Evolutionary conservation across 2,797 vertebrate species (phyloP).

Genomic region (Petrocephalus sullivani): DNA sequence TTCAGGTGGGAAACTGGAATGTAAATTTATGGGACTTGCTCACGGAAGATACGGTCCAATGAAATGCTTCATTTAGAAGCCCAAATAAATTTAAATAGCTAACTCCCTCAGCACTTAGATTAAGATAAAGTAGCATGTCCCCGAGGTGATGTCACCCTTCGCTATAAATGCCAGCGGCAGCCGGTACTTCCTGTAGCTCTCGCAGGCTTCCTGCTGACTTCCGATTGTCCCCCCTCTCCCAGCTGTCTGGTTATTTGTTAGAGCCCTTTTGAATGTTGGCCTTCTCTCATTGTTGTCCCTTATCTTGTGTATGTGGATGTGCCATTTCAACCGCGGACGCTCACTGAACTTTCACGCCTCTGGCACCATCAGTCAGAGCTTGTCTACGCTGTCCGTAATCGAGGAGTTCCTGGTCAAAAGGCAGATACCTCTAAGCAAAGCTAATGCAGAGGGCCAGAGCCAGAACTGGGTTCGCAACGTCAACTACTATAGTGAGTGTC

Average conservation of each 20-base stretch:
- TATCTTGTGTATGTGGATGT: constrained; percentile 5
- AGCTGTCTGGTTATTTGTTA: neutral
- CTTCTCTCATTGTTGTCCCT: neutral
- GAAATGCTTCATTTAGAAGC: neutral
- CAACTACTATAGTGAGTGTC: constrained; percentile 92
- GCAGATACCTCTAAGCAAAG: constrained; percentile 61
- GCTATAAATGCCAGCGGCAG: neutral
- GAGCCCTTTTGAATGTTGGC: neutral
- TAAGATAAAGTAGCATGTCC: neutral
- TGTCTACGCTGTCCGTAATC: constrained; percentile 90
- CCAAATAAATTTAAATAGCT: neutral
- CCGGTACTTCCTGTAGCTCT: neutral
- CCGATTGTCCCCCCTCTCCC: neutral
- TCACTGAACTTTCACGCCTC: neutral
- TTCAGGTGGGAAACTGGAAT: constrained; percentile 73
- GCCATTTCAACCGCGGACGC: neutral
- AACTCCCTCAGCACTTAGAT: neutral
- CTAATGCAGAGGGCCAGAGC: constrained; percentile 58
- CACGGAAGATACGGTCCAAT: neutral
- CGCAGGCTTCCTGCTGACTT: neutral
- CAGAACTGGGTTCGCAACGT: constrained; percentile 87
- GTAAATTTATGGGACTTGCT: neutral
- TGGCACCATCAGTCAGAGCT: constrained; percentile 78
- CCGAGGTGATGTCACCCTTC: neutral
- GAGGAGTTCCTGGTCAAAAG: constrained; percentile 90